Conservation (phyloP, 2,888 invertebrate species). For the Chouioia cunea region DNA sequence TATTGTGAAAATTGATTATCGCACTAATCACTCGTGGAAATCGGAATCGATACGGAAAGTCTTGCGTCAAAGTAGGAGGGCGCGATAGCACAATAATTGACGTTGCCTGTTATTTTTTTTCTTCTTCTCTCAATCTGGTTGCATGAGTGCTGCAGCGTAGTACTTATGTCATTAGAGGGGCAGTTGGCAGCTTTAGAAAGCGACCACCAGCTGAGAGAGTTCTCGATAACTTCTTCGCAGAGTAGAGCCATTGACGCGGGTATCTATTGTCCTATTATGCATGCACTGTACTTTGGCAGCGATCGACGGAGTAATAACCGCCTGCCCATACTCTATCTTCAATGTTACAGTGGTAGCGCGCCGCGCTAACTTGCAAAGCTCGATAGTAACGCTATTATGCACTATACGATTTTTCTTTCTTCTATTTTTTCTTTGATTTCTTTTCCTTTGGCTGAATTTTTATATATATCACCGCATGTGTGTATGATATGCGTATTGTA, state of each 20-base stretch:
- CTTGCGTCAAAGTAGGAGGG: not conserved
- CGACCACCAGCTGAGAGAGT: conserved; percentile 25
- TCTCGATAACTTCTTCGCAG: conserved; percentile 12
- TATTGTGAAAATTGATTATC: conserved; percentile 2
- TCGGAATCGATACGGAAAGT: too few relatives aligned
- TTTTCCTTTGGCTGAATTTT: too few relatives aligned
- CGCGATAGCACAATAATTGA: not conserved
- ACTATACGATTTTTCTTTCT: too few relatives aligned
- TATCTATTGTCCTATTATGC: conserved; percentile 28
- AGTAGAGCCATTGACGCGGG: not conserved
- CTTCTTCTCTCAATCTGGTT: conserved; percentile 2
- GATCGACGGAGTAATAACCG: conserved; percentile 31
- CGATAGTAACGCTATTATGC: too few relatives aligned
- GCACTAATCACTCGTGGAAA: not conserved
- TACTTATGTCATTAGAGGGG: conserved; percentile 30
- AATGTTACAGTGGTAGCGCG: not conserved
- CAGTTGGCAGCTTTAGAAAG: conserved; percentile 24
- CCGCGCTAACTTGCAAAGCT: not conserved
- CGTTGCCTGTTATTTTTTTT: too few relatives aligned
- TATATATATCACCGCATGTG: too few relatives aligned
- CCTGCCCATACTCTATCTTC: conserved; percentile 1
- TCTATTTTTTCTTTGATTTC: too few relatives aligned
- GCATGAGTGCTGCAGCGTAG: conserved; percentile 14
- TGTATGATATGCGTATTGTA: too few relatives aligned
- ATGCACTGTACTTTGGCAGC: not conserved